Conservation (phyloP, 1,140 invertebrate genomes). For the Hycleus phaleratus region DNA sequence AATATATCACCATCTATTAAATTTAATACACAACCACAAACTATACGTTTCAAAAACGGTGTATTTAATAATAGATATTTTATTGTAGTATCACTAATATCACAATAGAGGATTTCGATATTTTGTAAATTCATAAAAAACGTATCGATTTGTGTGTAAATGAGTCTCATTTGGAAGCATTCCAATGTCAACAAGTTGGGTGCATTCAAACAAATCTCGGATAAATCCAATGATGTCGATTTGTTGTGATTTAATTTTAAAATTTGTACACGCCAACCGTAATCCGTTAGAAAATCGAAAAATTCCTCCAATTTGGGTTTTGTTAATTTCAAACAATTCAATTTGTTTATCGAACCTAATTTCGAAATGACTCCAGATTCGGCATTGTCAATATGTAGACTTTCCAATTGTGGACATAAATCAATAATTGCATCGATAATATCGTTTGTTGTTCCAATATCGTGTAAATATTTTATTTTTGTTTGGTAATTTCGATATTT, state of each 20-base stretch:
- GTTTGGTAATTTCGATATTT: conserved; percentile 47
- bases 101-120: conserved; percentile 54
- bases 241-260: conserved; percentile 53
- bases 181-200: conserved; percentile 49
- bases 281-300: conserved; percentile 47
- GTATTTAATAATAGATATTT: conserved; percentile 51
- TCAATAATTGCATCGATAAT: conserved; percentile 49
- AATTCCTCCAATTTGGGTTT: conserved; percentile 51
- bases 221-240: conserved; percentile 49
- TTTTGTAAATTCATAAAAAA: conserved; percentile 53
- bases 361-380: conserved; percentile 46
- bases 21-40: conserved; percentile 52
- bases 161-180: conserved; percentile 52
- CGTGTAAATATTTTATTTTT: conserved; percentile 54
- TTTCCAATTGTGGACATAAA: conserved; percentile 52
- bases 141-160: conserved; percentile 48
- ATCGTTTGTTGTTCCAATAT: conserved; percentile 49
- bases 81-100: conserved; percentile 46
- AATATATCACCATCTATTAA: conserved; percentile 55
- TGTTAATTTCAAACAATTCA: conserved; percentile 53
- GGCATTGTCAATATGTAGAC: conserved; percentile 53
- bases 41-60: conserved; percentile 51
- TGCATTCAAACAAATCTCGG: conserved; percentile 39
- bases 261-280: conserved; percentile 48
- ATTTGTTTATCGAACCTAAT: conserved; percentile 44